Percentiles rank a stretch among this genome's conserved stretches.
Evolutionary conservation across 2,888 invertebrate genomes (phyloP).

Genomic region (Lycia hirtaria): DNA sequence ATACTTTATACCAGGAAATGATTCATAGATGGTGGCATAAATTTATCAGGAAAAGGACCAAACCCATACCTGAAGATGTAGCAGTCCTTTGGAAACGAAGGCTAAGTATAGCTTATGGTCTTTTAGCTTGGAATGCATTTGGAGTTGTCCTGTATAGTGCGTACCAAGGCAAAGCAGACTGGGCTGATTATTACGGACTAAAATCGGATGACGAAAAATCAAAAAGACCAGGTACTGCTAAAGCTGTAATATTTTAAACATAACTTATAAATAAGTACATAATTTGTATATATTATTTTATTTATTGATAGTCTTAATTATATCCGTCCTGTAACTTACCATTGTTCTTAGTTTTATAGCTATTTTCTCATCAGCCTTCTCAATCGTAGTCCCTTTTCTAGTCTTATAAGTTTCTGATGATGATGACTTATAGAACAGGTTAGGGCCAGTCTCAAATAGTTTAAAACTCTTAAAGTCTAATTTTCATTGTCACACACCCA

Average conservation of each 20-base stretch:
- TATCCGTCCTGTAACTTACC: too few species aligned
- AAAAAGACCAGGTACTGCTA: conserved; percentile 85
- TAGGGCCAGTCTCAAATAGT: too few species aligned
- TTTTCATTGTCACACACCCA: too few species aligned
- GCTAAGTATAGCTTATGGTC: conserved; percentile 86
- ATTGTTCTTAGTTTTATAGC: too few species aligned
- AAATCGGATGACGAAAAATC: conserved; percentile 86
- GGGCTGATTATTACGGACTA: conserved; percentile 88
- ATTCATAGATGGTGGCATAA: conserved; percentile 77
- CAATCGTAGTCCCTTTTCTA: too few species aligned
- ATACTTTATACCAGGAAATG: conserved; percentile 40
- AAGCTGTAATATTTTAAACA: neutral
- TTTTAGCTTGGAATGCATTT: conserved; percentile 90
- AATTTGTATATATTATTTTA: neutral
- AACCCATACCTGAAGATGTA: conserved; percentile 71
- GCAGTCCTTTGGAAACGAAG: conserved; percentile 87
- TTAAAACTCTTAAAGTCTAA: too few species aligned
- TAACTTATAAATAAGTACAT: neutral
- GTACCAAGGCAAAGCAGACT: conserved; percentile 87
- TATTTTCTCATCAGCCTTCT: too few species aligned
- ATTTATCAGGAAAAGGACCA: conserved; percentile 71
- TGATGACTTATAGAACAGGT: too few species aligned
- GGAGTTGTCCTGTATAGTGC: conserved; percentile 86
- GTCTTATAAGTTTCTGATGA: too few species aligned
- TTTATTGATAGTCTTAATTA: too few species aligned